phyloP scores from a whole-genome alignment of 2,888 invertebrate species.

The Tiphia femorata region DNA sequence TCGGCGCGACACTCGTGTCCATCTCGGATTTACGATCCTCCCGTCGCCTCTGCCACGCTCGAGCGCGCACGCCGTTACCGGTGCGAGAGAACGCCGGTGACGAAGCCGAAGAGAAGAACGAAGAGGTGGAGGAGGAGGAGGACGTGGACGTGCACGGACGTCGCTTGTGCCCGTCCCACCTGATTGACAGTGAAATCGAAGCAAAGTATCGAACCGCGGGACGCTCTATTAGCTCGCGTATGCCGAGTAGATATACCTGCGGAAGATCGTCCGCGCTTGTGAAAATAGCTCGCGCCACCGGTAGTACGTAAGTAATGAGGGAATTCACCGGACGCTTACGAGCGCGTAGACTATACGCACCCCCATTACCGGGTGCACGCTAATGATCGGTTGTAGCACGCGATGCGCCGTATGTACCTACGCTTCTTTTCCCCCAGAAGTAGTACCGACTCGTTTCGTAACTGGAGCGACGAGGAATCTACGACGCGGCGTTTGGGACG shows the following conservation, averaged over 20 bases:
- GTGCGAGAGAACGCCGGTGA: not conserved
- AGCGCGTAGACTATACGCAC: too few relatives aligned
- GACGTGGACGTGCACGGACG: slow-evolving; percentile 13
- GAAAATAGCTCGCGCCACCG: too few relatives aligned
- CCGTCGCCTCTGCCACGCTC: not conserved
- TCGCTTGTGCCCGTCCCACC: not conserved
- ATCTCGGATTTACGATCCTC: slow-evolving; percentile 48
- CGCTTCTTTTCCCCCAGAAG: too few relatives aligned
- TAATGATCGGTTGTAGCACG: too few relatives aligned
- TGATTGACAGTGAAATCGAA: slow-evolving; percentile 46
- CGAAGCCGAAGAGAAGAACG: not conserved
- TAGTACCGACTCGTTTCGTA: too few relatives aligned
- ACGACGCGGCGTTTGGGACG: too few relatives aligned
- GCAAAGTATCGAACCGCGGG: slow-evolving; percentile 34
- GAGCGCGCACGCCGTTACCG: not conserved
- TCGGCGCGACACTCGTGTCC: slow-evolving; percentile 47
- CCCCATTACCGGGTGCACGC: too few relatives aligned
- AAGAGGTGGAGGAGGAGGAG: not conserved
- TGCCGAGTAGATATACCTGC: slow-evolving; percentile 31
- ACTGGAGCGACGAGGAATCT: too few relatives aligned
- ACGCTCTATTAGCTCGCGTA: slow-evolving; percentile 44
- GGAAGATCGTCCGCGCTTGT: too few relatives aligned
- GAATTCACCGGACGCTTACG: too few relatives aligned
- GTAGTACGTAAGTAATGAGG: too few relatives aligned
- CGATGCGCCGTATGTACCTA: too few relatives aligned